Evolutionary conservation across 2,888 invertebrate species (phyloP).

Genomic region (Brachypterus glaber): DNA sequence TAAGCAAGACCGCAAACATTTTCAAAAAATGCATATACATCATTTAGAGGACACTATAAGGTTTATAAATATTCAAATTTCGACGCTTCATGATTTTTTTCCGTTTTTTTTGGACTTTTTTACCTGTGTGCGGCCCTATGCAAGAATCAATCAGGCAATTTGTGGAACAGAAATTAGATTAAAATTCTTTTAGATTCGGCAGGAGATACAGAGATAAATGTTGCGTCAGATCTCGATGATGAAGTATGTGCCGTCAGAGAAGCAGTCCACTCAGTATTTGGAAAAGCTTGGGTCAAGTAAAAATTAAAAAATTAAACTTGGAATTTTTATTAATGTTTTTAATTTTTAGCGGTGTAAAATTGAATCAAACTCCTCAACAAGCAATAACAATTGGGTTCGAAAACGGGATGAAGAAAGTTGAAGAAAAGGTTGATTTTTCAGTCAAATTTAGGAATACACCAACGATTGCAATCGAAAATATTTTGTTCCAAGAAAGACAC

Average conservation of each 20-base stretch:
- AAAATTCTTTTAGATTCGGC: conserved; percentile 62
- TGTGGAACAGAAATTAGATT: too few relatives aligned
- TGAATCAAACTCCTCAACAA: conserved; percentile 54
- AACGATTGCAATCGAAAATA: conserved; percentile 65
- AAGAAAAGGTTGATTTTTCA: conserved; percentile 57
- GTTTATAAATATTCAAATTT: too few relatives aligned
- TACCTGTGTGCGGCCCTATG: too few relatives aligned
- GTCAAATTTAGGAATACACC: conserved; percentile 55
- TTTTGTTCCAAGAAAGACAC: conserved; percentile 58
- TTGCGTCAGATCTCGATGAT: conserved; percentile 67
- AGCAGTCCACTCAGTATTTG: conserved; percentile 71
- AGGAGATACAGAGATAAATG: conserved; percentile 65
- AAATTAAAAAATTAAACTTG: conserved; percentile 23
- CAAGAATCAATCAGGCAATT: too few relatives aligned
- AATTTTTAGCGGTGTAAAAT: conserved; percentile 50
- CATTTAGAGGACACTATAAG: too few relatives aligned
- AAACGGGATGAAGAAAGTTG: conserved; percentile 62
- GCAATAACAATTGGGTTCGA: conserved; percentile 71
- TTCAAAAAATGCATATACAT: too few relatives aligned
- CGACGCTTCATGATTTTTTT: too few relatives aligned
- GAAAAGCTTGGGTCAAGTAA: conserved; percentile 69
- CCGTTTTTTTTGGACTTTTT: too few relatives aligned
- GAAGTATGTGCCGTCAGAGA: conserved; percentile 69
- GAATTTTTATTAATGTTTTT: conserved; percentile 6
- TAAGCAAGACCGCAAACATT: too few relatives aligned